Evolutionary conservation across 2,113 vertebrate genomes (phyloP).

Genomic region (Grallaria varia): DNA sequence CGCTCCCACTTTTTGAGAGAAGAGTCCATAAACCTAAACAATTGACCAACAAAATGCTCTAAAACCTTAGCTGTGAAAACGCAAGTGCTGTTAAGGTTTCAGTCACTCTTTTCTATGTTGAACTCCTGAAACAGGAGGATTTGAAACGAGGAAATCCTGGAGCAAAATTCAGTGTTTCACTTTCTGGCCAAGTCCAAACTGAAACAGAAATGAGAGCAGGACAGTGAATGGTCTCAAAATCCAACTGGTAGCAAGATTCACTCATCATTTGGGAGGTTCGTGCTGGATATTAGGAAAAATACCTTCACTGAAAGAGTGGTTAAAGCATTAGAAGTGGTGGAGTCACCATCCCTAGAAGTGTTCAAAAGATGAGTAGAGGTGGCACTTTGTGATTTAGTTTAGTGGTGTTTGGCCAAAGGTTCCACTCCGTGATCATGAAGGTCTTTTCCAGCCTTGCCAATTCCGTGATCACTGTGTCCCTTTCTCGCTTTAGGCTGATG

Average conservation of each 20-base stretch:
- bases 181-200: background rate
- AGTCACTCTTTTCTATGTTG: background rate
- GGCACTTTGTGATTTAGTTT: background rate
- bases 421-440: background rate
- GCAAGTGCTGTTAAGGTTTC: background rate
- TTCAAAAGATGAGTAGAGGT: background rate
- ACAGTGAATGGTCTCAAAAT: background rate
- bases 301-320: background rate
- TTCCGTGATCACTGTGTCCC: background rate
- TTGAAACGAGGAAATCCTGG: background rate
- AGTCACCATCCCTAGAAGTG: background rate
- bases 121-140: background rate
- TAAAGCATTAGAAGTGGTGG: background rate
- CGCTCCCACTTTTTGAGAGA: background rate
- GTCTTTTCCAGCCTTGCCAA: background rate
- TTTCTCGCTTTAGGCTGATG: background rate
- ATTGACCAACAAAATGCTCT: background rate
- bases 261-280: background rate
- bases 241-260: background rate
- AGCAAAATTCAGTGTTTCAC: background rate
- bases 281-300: background rate
- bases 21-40: background rate
- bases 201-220: background rate
- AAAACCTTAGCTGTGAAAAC: background rate
- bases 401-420: background rate